Evolutionary conservation across 2,797 vertebrate species (phyloP), one percentile per base, ranked within the genome.

Genomic region (Nyctibius grandis): DNA sequence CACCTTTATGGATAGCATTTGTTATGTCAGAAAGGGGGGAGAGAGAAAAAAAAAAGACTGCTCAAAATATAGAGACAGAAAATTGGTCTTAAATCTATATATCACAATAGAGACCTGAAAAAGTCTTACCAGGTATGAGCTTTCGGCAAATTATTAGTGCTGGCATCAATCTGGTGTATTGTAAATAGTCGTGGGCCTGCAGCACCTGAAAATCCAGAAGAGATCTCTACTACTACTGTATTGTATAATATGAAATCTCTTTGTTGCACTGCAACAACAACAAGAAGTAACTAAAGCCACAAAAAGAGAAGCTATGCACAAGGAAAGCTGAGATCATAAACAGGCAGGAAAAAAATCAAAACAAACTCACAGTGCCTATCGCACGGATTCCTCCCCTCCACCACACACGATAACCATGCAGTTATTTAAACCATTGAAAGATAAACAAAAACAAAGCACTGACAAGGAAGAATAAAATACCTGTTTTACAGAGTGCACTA

Each of bases 101-200:
- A 65, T 20, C 13, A 29, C 48, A 67, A 33, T 0, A 60, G 45
- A 91, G 65, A 77, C 60, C 29, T n/a, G 48, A 68, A 34, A 51
- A 59, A 80, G 22, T 25, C 92, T 98, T 96, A 99, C 99, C 99
- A 99, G 23, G 99, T 99, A 91, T 99, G 99, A 91, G 99, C 99
- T 98, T 99, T 99, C 34, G 99, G 99, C 97, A 99, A 95, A 94
- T 99, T 99, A 91, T 99, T 99, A 67, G 99, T 98, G 97, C 98
- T 99, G 98, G 99, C 99, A 40, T 99, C 99, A 9, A 99, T 99
- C 98, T 99, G 99, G 97, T 99, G 99, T 85, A 99, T 99, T 79
- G 99, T 99, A 67, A 99, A 99, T 93, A 99, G 98, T 16, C 99
- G 98, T 2, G 99, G 99, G 34, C 99, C 99, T 16, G 99, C 99